phyloP scores from a whole-genome alignment of 1,140 invertebrate species.

The Papilio polyxenes region DNA sequence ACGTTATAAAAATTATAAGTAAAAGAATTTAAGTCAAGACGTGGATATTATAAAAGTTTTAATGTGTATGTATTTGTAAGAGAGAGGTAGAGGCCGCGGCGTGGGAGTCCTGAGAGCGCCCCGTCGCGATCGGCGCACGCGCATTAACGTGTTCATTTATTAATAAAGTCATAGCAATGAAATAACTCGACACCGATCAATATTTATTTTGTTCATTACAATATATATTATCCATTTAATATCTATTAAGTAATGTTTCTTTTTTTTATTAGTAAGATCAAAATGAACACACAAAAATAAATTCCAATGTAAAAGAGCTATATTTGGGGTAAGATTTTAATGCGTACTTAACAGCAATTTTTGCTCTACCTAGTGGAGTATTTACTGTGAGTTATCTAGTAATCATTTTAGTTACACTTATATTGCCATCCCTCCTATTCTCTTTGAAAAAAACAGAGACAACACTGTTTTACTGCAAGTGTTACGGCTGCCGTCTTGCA shows the following conservation, averaged over 20 bases:
- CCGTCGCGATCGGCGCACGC: slow-evolving; percentile 52
- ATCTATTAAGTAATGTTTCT: not conserved
- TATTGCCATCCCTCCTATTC: no score
- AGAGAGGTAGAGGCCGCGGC: slow-evolving; percentile 38
- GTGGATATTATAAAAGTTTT: not conserved
- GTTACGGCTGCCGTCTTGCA: no score
- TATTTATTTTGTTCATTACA: slow-evolving; percentile 6
- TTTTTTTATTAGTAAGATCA: not conserved
- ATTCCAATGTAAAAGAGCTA: no score
- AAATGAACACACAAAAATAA: not conserved
- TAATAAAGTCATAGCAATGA: slow-evolving; percentile 57
- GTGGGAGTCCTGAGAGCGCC: slow-evolving; percentile 58
- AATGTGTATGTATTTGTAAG: slow-evolving; percentile 43
- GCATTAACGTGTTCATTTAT: slow-evolving; percentile 72
- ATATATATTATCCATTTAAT: not conserved
- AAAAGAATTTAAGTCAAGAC: not conserved
- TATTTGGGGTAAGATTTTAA: no score
- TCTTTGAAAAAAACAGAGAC: no score
- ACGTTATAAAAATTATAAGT: not conserved
- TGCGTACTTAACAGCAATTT: no score
- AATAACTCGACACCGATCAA: slow-evolving; percentile 20
- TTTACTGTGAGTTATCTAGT: no score
- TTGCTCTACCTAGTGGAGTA: no score
- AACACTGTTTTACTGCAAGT: no score
- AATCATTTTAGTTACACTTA: no score